phyloP scores from a whole-genome alignment of 1,140 invertebrate species.

The Telenomus remus region DNA sequence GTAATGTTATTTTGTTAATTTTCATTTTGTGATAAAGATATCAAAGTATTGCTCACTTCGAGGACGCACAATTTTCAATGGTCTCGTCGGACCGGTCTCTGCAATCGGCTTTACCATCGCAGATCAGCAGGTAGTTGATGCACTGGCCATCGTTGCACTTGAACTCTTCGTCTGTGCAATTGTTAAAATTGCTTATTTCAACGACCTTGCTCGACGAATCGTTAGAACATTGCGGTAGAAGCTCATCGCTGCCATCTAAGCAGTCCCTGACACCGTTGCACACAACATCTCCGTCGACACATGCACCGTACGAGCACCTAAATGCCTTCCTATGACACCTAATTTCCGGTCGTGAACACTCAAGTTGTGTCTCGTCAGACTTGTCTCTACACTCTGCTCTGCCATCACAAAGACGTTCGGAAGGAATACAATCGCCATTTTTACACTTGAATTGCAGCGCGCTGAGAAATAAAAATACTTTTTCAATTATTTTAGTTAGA shows the following conservation, averaged over 20 bases:
- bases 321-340: conserved; percentile 74
- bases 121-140: conserved; percentile 62
- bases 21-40: conserved; percentile 17
- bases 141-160: conserved; percentile 68
- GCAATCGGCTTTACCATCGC: conserved; percentile 78
- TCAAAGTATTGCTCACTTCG: conserved; percentile 49
- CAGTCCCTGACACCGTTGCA: conserved; percentile 81
- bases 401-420: conserved; percentile 76
- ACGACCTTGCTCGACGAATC: too few relatives aligned
- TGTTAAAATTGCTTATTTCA: neutral
- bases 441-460: conserved; percentile 61
- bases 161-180: conserved; percentile 58
- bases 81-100: conserved; percentile 79
- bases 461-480: conserved; percentile 29
- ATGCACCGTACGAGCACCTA: conserved; percentile 79
- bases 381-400: conserved; percentile 75
- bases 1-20: too few relatives aligned
- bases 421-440: conserved; percentile 66
- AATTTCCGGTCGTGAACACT: conserved; percentile 71
- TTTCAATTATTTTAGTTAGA: conserved; percentile 4
- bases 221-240: conserved; percentile 45
- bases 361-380: conserved; percentile 78
- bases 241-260: conserved; percentile 82
- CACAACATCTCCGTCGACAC: conserved; percentile 74
- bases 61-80: conserved; percentile 70